Evolutionary conservation across 2,113 vertebrate genomes (phyloP), one percentile per base, ranked within the genome.

Genomic region (Corydoras maculifer): DNA sequence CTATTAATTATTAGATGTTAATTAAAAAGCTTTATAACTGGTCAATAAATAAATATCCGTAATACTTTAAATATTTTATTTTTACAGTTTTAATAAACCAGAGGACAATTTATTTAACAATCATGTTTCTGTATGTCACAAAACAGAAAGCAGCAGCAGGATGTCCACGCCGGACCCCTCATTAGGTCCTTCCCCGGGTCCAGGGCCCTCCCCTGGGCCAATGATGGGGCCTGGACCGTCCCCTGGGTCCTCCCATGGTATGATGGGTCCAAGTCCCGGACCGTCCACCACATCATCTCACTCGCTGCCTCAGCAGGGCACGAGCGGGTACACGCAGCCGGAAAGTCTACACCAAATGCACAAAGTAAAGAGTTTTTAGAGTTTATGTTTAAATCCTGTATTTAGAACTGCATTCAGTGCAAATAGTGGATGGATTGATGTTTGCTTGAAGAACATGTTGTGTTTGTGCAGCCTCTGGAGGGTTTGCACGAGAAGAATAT

Each of bases 111-210:
- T 25, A 25, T 25, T 2, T 25, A 25, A 25, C 18, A 25, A 25
- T 25, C 18, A 25, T 25, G 18, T 25, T 25, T 25, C 18, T 25
- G 18, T 25, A 25, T 25, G 18, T 25, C 18, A 25, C 18, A 25
- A 25, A 25, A 11, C 57, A 72, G 73, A 64, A 71, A 7, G n/a
- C 72, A 49, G 8, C 76, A 77, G 79, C 86, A 72, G n/a, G n/a
- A 96, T 96, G 95, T 95, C 95, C 0, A 94, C 94, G 14, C 92
- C 94, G 18, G 95, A 96, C 59, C 94, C 95, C 75, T 90, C 94
- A 0, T 86, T 95, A 89, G 94, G 93, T 1, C 94, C 94, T 58
- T 93, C 92, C 55, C 93, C 94, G 0, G 94, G 94, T 3, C 94
- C 92, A 0, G 94, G 94, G 0, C 93, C 93, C 29, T 95, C 94